Evolutionary conservation across 2,888 invertebrate species (phyloP).

Genomic region (Pardosa pseudoannulata): DNA sequence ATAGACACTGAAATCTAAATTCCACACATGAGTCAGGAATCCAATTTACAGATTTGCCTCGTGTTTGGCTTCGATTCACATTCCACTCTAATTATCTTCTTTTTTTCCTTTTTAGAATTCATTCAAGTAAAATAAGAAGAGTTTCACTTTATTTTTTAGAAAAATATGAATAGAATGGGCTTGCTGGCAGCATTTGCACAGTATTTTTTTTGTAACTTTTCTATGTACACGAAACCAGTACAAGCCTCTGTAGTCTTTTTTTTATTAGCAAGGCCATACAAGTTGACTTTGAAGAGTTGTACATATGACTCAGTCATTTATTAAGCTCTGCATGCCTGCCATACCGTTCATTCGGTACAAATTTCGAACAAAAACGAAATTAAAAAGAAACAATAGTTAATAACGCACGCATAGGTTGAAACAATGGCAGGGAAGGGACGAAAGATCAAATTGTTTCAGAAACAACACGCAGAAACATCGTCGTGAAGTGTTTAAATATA

Average conservation of each 20-base stretch:
- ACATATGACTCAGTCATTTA: conserved; percentile 42
- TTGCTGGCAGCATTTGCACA: conserved; percentile 29
- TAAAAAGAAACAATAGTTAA: not conserved
- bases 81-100: not conserved
- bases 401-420: conserved; percentile 22
- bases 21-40: not conserved
- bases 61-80: conserved; percentile 1
- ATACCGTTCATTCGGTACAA: conserved; percentile 36
- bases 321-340: conserved; percentile 70
- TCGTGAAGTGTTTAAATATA: conserved; percentile 8
- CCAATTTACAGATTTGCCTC: conserved; percentile 7
- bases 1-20: not conserved
- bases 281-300: conserved; percentile 67
- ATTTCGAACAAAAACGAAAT: conserved; percentile 22
- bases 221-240: conserved; percentile 49
- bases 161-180: conserved; percentile 67
- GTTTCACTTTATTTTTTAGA: conserved; percentile 32
- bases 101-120: not conserved
- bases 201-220: conserved; percentile 2
- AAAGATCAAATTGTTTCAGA: conserved; percentile 29
- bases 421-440: conserved; percentile 64
- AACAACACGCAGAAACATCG: conserved; percentile 35
- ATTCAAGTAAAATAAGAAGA: not conserved
- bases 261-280: conserved; percentile 48
- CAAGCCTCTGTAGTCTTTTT: conserved; percentile 22